Evolutionary conservation across 2,797 vertebrate genomes (phyloP), one percentile per base, ranked within the genome.

Genomic region (Phoeniculus purpureus): DNA sequence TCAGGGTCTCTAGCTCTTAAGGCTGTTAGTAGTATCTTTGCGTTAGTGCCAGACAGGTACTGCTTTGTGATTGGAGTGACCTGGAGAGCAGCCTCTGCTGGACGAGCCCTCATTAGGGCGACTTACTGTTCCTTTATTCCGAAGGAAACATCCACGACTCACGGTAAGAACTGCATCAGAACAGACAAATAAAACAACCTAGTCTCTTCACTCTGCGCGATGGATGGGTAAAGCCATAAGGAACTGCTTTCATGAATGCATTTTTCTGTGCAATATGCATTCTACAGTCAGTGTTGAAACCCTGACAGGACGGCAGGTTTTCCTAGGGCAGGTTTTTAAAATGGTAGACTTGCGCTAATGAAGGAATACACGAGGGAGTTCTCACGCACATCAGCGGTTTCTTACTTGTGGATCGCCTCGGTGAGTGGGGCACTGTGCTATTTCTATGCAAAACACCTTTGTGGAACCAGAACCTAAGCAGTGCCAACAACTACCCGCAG

Each of bases 31-130:
- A 93, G 85, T 95, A 87, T 96, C 94, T 97, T 97, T 98, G 93
- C 97, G 12, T 96, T 97, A 96, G 96, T 95, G 95, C 97, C 95
- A 98, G 79, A 96, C 96, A 97, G 96, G 96, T 98, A 80, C 95
- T 12, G 32, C 86, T 96, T 82, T 90, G 84, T 97, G 96, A 95
- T 79, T 96, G 75, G 96, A 97, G 93, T 95, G 95, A 95, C 81
- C 88, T 95, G 74, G 55, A 95, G 96, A 88, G 68, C 43, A 82
- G 59, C 74, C 31, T 93, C 56, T 66, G 21, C 27, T 90, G 64
- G 45, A 68, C 74, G 45, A 20, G 19, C 31, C 59, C 26, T 60
- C 86, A 68, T 79, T 81, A 89, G 77, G 34, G n/a, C 54, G 10
- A 32, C 37, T 68, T 5, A 14, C 32, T 62, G 18, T 73, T 71